A percentile compares a stretch with the other conserved stretches of the same genome.
Evolutionary conservation across 2,888 invertebrate species (phyloP).

Genomic region (Opisthograptis luteolata): DNA sequence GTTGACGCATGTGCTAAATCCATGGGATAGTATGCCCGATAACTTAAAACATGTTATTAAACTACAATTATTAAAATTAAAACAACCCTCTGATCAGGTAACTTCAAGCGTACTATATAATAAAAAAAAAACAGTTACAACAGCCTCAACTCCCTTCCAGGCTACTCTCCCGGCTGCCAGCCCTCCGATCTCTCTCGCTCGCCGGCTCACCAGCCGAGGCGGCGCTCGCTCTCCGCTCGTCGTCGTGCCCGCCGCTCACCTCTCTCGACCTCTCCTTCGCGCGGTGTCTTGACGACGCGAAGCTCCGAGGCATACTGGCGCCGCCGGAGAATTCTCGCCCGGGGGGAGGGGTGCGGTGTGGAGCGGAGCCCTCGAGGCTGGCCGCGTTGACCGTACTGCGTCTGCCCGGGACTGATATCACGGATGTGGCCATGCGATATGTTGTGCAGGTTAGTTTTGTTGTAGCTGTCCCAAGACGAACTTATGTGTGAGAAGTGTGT

Average conservation of each 20-base stretch:
- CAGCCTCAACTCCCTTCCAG: conserved; percentile 54
- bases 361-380: conserved; percentile 81
- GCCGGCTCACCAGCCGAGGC: conserved; percentile 91
- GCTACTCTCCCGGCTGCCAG: conserved; percentile 93
- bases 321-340: conserved; percentile 94
- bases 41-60: too few relatives aligned
- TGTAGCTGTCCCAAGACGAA: not conserved
- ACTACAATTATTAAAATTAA: too few relatives aligned
- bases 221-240: conserved; percentile 91
- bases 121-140: too few relatives aligned
- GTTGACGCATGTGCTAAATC: too few relatives aligned
- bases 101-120: too few relatives aligned
- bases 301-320: conserved; percentile 92
- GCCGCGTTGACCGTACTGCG: conserved; percentile 90
- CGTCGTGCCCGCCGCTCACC: conserved; percentile 91
- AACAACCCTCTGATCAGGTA: too few relatives aligned
- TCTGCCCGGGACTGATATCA: conserved; percentile 94
- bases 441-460: conserved; percentile 66
- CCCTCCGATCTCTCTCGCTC: conserved; percentile 91
- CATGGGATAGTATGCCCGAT: too few relatives aligned
- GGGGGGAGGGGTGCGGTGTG: conserved; percentile 69
- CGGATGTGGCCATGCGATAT: conserved; percentile 91
- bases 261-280: conserved; percentile 94
- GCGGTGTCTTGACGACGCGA: conserved; percentile 92
- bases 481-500: too few relatives aligned